Evolutionary conservation across 2,888 invertebrate genomes (phyloP), one percentile per base, ranked within the genome.

Genomic region (Drosophila flavopinicola): DNA sequence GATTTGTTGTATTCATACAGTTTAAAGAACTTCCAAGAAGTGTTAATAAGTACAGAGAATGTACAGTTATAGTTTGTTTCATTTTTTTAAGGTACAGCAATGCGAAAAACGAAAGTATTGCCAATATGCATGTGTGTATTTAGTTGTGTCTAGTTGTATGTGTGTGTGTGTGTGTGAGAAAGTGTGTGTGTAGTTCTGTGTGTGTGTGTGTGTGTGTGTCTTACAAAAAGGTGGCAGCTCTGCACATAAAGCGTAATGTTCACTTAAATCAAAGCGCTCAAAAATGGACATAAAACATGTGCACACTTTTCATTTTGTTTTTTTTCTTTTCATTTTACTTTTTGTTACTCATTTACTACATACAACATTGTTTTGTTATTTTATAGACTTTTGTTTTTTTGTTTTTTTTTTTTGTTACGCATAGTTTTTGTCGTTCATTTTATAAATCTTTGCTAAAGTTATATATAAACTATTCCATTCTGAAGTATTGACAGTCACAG

Each of bases 401-500:
- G 48, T 41, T 27, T 33, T 13, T 48, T 41, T 61, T 58, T n/a
- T n/a, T n/a, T n/a, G n/a, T 54, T 56, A 66, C 24, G 58, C 60
- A 57, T 57, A 58, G 58, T 59, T 61, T 32, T 56, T 7, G 17
- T 44, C 53, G 11, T 56, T 53, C 44, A 45, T 64, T 71, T 68
- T 68, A 66, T 68, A 77, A 76, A 72, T 73, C 73, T 85, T 86
- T 67, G 82, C 87, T 86, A 84, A 83, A 85, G 72, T 75, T 75
- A 80, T 80, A 85, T 86, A 84, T 84, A 84, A 84, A 84, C 77
- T 86, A 75, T 86, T 86, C 75, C 85, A 64, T 69, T 86, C 68
- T 85, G 85, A 88, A 88, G 87, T 88, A 88, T 88, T 89, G 89
- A 89, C 89, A 89, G 89, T 89, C 89, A 88, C 86, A 89, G 88